Evolutionary conservation across 2,888 invertebrate genomes (phyloP).

Genomic region (Lithophane socia): DNA sequence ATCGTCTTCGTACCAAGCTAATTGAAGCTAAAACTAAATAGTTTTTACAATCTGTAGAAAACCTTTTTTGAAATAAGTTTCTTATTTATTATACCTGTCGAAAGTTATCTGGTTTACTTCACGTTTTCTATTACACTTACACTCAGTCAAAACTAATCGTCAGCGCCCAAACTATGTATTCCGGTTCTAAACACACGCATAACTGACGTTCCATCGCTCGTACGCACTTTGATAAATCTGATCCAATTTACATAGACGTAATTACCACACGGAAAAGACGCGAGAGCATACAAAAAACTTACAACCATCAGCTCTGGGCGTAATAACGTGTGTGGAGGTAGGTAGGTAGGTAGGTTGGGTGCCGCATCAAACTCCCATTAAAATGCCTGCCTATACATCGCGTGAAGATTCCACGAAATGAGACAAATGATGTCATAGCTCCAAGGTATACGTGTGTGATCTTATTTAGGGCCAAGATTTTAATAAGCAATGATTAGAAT

Average conservation of each 20-base stretch:
- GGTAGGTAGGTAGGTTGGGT: conserved; percentile 66
- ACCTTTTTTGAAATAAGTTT: background rate
- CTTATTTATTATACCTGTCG: conserved; percentile 15
- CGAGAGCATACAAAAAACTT: conserved; percentile 61
- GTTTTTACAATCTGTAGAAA: background rate
- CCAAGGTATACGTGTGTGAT: conserved; percentile 54
- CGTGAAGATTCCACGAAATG: conserved; percentile 68
- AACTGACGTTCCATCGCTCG: conserved; percentile 76
- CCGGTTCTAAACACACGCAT: conserved; percentile 65
- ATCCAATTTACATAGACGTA: conserved; percentile 86
- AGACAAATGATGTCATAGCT: conserved; percentile 72
- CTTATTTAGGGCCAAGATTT: conserved; percentile 46
- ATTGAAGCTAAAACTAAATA: background rate
- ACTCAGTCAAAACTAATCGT: conserved; percentile 38
- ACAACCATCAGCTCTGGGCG: conserved; percentile 61
- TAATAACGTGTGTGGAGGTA: conserved; percentile 68
- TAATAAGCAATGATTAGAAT: conserved; percentile 34
- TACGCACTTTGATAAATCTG: conserved; percentile 82
- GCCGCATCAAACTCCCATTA: conserved; percentile 83
- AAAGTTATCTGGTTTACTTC: conserved; percentile 23
- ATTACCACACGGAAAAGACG: conserved; percentile 78
- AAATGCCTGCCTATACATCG: conserved; percentile 74
- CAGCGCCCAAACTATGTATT: conserved; percentile 24
- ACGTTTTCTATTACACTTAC: conserved; percentile 23
- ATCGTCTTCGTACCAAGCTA: background rate